Conservation (phyloP, 2,797 vertebrate species). For the Helarctos malayanus region DNA sequence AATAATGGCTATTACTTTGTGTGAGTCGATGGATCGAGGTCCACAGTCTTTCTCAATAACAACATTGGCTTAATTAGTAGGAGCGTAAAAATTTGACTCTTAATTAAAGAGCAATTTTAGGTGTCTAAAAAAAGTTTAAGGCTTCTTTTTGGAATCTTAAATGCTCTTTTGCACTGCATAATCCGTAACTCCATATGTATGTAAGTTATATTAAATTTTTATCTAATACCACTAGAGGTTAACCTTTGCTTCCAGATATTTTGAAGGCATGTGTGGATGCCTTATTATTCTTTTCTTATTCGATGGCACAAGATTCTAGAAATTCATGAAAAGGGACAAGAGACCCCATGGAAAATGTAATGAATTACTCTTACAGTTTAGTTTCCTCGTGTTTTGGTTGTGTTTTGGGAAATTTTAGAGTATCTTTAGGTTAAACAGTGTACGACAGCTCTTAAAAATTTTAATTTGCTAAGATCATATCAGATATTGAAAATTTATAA, state of each 20-base stretch:
- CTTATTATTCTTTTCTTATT: background rate
- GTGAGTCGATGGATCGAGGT: conserved; percentile 65
- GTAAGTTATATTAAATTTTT: conserved; percentile 20
- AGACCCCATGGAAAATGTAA: conserved; percentile 45
- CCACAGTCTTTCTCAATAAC: conserved; percentile 42
- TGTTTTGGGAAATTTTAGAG: background rate
- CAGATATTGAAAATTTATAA: background rate
- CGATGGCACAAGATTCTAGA: background rate
- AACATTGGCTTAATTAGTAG: conserved; percentile 60
- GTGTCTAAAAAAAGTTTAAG: conserved; percentile 59
- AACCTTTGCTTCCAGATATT: conserved; percentile 42
- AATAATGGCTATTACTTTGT: conserved; percentile 63
- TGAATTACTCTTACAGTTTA: conserved; percentile 77
- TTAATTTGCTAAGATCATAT: background rate
- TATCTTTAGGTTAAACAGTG: conserved; percentile 5
- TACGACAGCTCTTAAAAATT: background rate
- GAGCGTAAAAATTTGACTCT: conserved; percentile 74
- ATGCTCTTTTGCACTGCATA: background rate
- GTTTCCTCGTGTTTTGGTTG: conserved; percentile 76
- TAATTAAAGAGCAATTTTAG: conserved; percentile 75
- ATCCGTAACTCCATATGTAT: background rate
- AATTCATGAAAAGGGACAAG: conserved; percentile 41
- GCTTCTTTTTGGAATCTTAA: background rate
- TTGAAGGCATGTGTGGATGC: conserved; percentile 38
- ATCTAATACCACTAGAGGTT: conserved; percentile 19